Base-by-base conservation (phyloP, 2,113 vertebrate species). In the Craseonycteris thonglongyai region DNA sequence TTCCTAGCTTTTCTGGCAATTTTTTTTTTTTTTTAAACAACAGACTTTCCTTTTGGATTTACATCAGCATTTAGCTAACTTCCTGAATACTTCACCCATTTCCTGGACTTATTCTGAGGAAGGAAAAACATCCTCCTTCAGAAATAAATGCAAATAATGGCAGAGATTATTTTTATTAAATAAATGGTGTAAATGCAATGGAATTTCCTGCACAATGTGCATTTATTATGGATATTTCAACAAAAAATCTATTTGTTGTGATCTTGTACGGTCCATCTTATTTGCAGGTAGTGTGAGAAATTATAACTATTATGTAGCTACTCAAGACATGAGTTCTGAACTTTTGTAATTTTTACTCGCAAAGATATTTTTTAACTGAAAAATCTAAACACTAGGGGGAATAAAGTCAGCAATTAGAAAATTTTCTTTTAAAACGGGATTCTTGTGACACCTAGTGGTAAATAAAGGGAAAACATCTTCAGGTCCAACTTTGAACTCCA, bases 1-100 rank as follows among this genome's bases (percentile, higher is more conserved):
- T 97, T 95, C 87, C 97, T 19, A 8, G 95, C 85, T 81, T 68
- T 95, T 71, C 84, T 54, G 21, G 26, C 45, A n/a, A 2, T 47
- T 54, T 76, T 76, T 66, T 63, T 59, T 95, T 91, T 94, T 96
- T 79, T 75, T 85, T 14, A 51, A 96, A 96, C 90, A 96, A 94
- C 96, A 90, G 96, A 95, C 93, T 95, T 97, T 97, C 79, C 94
- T 97, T 97, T 98, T 95, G 11, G 91, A 95, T 98, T 98, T 98
- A 83, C 97, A 98, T 96, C 97, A 97, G 94, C n/a, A 0, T 97
- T 98, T 97, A 98, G 97, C 95, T 96, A 66, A 96, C 97, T 98
- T 98, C 98, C 98, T 98, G 97, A 97, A 95, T 79, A 95, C 18
- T 98, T 98, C 96, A 93, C 96, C 97, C 97, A 97, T 98, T 98